Conservation (phyloP, 1,140 invertebrate species). For the Sminthurides bifidus region DNA sequence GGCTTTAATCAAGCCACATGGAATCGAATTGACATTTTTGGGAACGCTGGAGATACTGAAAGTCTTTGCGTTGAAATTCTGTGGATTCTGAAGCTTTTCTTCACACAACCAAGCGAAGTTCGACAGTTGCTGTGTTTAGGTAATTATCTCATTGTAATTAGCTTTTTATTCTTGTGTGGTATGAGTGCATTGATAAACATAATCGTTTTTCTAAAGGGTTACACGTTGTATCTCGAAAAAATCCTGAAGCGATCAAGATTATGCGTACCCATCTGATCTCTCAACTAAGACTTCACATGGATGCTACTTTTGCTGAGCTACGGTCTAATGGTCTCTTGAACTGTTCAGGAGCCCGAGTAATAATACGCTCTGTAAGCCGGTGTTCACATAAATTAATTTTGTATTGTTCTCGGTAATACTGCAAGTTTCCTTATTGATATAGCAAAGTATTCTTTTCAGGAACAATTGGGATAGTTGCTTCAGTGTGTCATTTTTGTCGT, state of each 20-base stretch:
- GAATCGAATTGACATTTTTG: not conserved
- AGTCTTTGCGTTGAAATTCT: constrained; percentile 23
- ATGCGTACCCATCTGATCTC: constrained; percentile 7
- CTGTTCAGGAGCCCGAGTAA: not conserved
- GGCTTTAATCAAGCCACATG: not conserved
- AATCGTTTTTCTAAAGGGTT: constrained; percentile 4
- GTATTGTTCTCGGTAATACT: too few species aligned
- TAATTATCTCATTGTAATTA: constrained; percentile 6
- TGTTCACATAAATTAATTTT: not conserved
- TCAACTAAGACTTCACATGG: constrained; percentile 11
- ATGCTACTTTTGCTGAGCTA: not conserved
- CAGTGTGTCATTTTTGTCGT: constrained; percentile 13
- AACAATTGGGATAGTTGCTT: constrained; percentile 18
- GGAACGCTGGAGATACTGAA: constrained; percentile 6
- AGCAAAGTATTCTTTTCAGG: constrained; percentile 11
- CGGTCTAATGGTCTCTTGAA: not conserved
- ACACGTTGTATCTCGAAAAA: constrained; percentile 11
- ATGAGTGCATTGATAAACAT: not conserved
- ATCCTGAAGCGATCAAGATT: constrained; percentile 12
- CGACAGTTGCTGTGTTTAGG: constrained; percentile 22
- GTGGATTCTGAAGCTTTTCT: constrained; percentile 18
- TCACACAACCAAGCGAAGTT: constrained; percentile 19
- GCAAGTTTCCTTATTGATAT: not conserved
- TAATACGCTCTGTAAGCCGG: not conserved
- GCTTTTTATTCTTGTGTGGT: too few species aligned